Evolutionary conservation across 2,888 invertebrate species (phyloP).

Genomic region (Saturnia japonica): DNA sequence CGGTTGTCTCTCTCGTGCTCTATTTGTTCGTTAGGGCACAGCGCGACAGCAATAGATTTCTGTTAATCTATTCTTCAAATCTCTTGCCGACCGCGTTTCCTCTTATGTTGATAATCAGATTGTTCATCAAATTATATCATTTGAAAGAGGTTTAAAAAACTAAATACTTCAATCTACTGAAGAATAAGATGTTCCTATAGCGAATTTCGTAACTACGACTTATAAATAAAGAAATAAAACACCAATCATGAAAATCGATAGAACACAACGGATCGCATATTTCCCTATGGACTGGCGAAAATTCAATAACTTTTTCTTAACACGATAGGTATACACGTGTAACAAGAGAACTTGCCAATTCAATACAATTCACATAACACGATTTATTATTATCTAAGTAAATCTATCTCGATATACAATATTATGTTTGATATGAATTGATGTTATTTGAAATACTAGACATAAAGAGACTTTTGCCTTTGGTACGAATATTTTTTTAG

Average conservation of each 20-base stretch:
- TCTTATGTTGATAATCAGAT: no score
- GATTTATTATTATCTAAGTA: conserved; percentile 9
- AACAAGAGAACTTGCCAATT: conserved; percentile 12
- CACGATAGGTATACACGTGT: conserved; percentile 10
- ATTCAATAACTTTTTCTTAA: conserved; percentile 22
- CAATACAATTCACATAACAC: conserved; percentile 8
- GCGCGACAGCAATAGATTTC: no score
- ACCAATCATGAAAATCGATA: conserved; percentile 12
- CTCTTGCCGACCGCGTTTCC: no score
- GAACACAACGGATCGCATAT: conserved; percentile 17
- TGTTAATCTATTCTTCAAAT: no score
- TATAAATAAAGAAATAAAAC: conserved; percentile 2
- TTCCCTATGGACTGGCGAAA: conserved; percentile 18
- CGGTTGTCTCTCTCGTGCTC: no score
- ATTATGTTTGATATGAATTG: background rate
- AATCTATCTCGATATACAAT: conserved; percentile 9
- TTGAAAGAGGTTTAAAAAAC: background rate
- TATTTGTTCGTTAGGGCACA: no score
- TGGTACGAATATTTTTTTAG: background rate
- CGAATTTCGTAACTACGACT: background rate
- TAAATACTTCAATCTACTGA: background rate
- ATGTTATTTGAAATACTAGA: background rate
- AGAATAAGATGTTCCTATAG: background rate
- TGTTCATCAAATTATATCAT: no score
- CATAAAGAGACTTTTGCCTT: background rate